Conservation (phyloP, 2,797 vertebrate genomes). For the Okamejei kenojei region DNA sequence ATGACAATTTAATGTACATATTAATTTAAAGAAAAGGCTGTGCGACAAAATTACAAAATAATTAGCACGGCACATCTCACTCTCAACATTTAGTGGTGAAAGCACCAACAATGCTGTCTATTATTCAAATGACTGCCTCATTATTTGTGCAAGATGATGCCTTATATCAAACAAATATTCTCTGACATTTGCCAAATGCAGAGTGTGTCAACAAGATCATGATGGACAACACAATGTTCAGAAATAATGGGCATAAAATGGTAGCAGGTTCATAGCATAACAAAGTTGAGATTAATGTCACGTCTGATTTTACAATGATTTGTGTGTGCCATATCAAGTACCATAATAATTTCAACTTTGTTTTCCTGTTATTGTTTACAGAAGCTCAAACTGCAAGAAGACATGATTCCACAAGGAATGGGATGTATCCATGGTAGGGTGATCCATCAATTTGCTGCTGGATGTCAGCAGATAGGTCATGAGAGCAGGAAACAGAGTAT, state of each 20-base stretch:
- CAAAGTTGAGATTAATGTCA: slow-evolving; percentile 31
- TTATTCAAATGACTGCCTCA: neutral
- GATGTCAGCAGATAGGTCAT: slow-evolving; percentile 24
- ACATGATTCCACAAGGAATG: neutral
- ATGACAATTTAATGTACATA: neutral
- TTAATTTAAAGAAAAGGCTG: neutral
- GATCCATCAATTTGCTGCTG: slow-evolving; percentile 18
- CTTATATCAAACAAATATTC: neutral
- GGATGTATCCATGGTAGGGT: neutral
- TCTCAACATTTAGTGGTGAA: neutral
- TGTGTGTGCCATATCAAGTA: neutral
- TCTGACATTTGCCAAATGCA: neutral
- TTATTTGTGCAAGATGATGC: neutral
- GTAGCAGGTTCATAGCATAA: neutral
- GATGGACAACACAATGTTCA: neutral
- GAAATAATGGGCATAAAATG: too few relatives aligned
- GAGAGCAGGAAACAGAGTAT: neutral
- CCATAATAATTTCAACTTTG: neutral
- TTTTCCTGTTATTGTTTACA: slow-evolving; percentile 23
- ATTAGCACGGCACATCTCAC: neutral
- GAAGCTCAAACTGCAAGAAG: neutral
- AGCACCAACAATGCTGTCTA: neutral
- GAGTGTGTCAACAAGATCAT: neutral
- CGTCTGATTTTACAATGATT: slow-evolving; percentile 26
- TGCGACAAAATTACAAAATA: slow-evolving; percentile 7